Percentiles rank a stretch among this genome's conserved stretches.
phyloP scores from a whole-genome alignment of 2,797 vertebrate species.

The Pteropus rufus region DNA sequence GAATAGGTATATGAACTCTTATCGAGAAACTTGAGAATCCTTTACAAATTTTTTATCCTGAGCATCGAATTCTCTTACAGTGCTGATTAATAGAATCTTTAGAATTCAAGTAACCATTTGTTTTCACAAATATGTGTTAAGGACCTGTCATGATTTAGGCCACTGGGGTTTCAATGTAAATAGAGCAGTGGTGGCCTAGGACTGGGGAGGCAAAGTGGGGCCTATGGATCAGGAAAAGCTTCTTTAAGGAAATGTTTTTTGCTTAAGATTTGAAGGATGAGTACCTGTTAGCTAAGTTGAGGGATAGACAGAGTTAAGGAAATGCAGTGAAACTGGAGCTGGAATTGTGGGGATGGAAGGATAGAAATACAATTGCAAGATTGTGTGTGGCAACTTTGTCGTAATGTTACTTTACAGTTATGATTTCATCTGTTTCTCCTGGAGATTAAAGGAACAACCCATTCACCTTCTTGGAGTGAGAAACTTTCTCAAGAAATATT shows the following conservation, averaged over 20 bases:
- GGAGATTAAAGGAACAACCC: not conserved
- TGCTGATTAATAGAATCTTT: not conserved
- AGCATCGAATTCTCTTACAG: not conserved
- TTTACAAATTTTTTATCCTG: not conserved
- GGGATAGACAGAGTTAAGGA: not conserved
- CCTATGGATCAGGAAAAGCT: not conserved
- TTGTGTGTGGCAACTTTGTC: not conserved
- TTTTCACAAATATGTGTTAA: not conserved
- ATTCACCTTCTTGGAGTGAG: not conserved
- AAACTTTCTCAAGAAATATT: conserved; percentile 14
- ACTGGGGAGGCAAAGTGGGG: not conserved
- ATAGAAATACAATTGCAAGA: not conserved
- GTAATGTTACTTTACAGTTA: not conserved
- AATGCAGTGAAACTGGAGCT: not conserved
- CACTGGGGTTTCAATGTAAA: not conserved
- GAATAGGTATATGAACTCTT: not conserved
- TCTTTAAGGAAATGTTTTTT: conserved; percentile 3
- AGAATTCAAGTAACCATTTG: not conserved
- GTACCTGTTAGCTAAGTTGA: not conserved
- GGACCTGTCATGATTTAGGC: not conserved
- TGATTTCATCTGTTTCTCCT: not conserved
- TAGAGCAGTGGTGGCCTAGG: not conserved
- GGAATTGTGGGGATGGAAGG: not conserved
- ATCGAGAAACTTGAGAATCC: not conserved
- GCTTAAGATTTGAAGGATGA: not conserved